These are phyloP conservation scores for Drosophila paulistorum DNA, from an alignment of 1,140 invertebrate genomes.

Conservation along the genomic window DNA sequence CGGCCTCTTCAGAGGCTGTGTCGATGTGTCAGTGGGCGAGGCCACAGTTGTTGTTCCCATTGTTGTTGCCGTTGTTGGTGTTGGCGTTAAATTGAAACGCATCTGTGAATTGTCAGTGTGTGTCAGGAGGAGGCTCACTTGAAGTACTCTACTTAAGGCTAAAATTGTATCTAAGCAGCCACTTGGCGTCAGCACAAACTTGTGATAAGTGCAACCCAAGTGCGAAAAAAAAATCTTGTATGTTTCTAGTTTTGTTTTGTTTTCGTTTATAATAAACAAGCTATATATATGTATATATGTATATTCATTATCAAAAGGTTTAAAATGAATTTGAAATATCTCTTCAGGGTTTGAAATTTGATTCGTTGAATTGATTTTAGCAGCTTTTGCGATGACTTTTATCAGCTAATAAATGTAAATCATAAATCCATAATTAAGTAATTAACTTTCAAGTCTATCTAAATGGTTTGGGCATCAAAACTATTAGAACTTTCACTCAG, in stretches of 20 bases:
- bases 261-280: constrained; percentile 18
- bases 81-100: constrained; percentile 67
- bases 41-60: constrained; percentile 15
- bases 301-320: not conserved
- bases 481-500: too few relatives aligned
- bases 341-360: too few relatives aligned
- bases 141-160: constrained; percentile 24
- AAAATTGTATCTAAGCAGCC: constrained; percentile 13
- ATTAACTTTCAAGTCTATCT: too few relatives aligned
- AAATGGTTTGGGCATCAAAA: too few relatives aligned
- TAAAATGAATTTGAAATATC: not conserved
- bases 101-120: constrained; percentile 52
- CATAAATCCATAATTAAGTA: too few relatives aligned
- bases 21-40: constrained; percentile 43
- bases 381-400: too few relatives aligned
- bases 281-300: not conserved
- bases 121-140: constrained; percentile 25
- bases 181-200: constrained; percentile 49
- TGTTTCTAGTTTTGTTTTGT: constrained; percentile 26
- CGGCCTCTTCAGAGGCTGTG: constrained; percentile 61
- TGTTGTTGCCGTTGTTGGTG: constrained; percentile 29
- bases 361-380: too few relatives aligned
- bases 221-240: constrained; percentile 55
- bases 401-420: too few relatives aligned
- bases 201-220: constrained; percentile 56